phyloP scores from a whole-genome alignment of 92 coral and sea anemone genomes.

The Phymanthus crucifer region DNA sequence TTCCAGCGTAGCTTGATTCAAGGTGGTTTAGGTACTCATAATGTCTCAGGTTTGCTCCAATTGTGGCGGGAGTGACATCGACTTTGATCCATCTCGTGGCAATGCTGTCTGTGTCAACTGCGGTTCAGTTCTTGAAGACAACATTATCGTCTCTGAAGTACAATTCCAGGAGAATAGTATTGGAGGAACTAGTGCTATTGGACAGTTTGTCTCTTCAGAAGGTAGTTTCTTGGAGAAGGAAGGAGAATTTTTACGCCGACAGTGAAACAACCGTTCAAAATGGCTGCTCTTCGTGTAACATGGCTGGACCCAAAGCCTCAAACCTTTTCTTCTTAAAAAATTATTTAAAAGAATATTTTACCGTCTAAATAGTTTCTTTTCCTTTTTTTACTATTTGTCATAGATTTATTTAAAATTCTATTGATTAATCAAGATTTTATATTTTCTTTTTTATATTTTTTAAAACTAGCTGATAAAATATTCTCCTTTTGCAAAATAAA shows the following conservation, averaged over 20 bases:
- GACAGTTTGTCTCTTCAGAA: conserved; percentile 95
- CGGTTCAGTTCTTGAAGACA: conserved; percentile 96
- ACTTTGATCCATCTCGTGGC: conserved; percentile 94
- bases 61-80: conserved; percentile 97
- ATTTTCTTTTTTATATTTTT: background rate
- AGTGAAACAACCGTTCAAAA: background rate
- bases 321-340: background rate
- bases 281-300: background rate
- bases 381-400: background rate
- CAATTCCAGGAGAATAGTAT: conserved; percentile 95
- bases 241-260: background rate
- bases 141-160: conserved; percentile 91
- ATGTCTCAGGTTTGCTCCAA: conserved; percentile 99
- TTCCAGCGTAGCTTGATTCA: background rate
- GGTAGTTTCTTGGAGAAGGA: conserved; percentile 46
- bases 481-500: too few relatives aligned
- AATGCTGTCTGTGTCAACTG: conserved; percentile 96
- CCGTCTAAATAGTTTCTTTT: background rate
- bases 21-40: background rate
- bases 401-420: too few relatives aligned
- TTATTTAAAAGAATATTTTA: background rate
- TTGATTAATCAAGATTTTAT: too few relatives aligned
- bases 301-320: background rate
- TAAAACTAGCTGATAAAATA: too few relatives aligned
- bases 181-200: conserved; percentile 96